A percentile compares a stretch with the other conserved stretches of the same genome.
phyloP scores from a whole-genome alignment of 2,888 invertebrate species.

The Diabrotica balteata region DNA sequence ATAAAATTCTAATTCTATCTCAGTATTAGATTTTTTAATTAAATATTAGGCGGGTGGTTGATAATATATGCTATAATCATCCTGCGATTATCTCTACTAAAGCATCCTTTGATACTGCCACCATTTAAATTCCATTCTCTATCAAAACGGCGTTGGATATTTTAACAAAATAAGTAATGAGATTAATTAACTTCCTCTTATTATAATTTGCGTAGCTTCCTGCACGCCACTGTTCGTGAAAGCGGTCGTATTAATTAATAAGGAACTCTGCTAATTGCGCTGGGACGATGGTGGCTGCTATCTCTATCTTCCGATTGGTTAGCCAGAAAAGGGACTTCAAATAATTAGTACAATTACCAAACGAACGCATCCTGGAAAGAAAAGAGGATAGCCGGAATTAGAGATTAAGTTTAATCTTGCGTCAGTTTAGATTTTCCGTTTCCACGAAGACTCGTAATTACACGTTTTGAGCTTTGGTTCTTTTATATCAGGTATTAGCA shows the following conservation, averaged over 20 bases:
- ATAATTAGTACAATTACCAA: slow-evolving; percentile 52
- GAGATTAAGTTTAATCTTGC: slow-evolving; percentile 31
- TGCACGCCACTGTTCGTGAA: slow-evolving; percentile 40
- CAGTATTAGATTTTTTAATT: too few species aligned
- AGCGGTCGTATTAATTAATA: slow-evolving; percentile 62
- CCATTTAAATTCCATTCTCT: too few species aligned
- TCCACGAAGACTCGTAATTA: slow-evolving; percentile 18
- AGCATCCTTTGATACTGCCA: too few species aligned
- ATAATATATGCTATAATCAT: too few species aligned
- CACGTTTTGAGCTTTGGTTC: slow-evolving; percentile 7
- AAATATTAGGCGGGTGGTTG: too few species aligned
- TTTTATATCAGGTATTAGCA: not conserved
- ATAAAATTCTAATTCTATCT: too few species aligned
- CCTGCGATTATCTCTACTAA: too few species aligned
- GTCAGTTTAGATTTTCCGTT: slow-evolving; percentile 27
- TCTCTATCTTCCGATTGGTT: slow-evolving; percentile 54
- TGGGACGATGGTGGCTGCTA: slow-evolving; percentile 54
- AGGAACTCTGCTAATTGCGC: slow-evolving; percentile 61
- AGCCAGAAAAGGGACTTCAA: slow-evolving; percentile 47
- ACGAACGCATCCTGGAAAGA: slow-evolving; percentile 33
- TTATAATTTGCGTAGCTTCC: slow-evolving; percentile 1
- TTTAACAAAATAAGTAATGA: slow-evolving; percentile 1
- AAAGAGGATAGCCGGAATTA: slow-evolving; percentile 28
- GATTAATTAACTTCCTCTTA: not conserved
- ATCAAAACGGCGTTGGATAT: too few species aligned